These are phyloP conservation scores for Dendrolimus punctatus DNA, from an alignment of 1,140 invertebrate species.

Conservation along the genomic window DNA sequence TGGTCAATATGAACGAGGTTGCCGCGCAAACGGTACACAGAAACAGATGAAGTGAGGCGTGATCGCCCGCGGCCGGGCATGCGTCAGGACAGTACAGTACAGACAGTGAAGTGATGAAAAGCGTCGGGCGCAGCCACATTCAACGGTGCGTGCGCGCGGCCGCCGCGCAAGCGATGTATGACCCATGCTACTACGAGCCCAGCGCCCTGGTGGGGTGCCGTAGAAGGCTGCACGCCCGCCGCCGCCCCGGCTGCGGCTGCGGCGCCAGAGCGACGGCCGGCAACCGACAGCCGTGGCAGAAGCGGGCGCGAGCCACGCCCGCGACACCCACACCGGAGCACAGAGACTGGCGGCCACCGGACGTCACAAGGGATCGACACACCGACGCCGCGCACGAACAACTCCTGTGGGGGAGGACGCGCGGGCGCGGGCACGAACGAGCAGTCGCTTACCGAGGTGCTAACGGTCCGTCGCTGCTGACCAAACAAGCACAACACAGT, in stretches of 20 bases:
- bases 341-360: constrained; percentile 45
- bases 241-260: constrained; percentile 8
- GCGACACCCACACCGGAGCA: constrained; percentile 10
- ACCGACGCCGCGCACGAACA: constrained; percentile 53
- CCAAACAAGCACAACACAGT: constrained; percentile 68
- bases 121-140: constrained; percentile 69
- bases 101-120: constrained; percentile 70
- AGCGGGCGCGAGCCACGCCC: constrained; percentile 9
- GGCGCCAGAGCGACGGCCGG: constrained; percentile 4
- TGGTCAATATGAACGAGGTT: constrained; percentile 63
- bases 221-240: constrained; percentile 10
- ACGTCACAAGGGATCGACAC: constrained; percentile 67
- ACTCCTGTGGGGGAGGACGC: constrained; percentile 37
- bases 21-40: constrained; percentile 65
- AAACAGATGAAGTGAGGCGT: constrained; percentile 69
- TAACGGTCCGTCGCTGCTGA: constrained; percentile 70
- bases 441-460: constrained; percentile 64
- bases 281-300: constrained; percentile 6
- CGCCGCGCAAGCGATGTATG: constrained; percentile 68
- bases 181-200: constrained; percentile 67
- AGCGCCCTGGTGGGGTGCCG: constrained; percentile 21
- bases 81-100: constrained; percentile 69
- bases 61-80: constrained; percentile 67
- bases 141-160: constrained; percentile 67
- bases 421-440: constrained; percentile 43